Conservation (phyloP, 2,888 invertebrate genomes). For the Eurytoma californica region DNA sequence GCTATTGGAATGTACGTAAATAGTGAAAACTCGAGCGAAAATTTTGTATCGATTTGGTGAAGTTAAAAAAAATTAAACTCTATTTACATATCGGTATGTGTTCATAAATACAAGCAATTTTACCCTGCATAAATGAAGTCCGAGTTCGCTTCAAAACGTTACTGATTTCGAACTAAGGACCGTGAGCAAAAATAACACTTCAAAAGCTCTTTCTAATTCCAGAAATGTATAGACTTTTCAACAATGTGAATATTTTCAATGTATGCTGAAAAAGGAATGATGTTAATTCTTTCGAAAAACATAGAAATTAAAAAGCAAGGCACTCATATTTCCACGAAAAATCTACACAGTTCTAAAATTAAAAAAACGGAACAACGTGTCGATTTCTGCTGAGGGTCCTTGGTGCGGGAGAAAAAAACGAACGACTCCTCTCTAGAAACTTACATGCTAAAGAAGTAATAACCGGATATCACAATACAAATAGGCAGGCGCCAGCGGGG, state of each 20-base stretch:
- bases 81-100: slow-evolving; percentile 28
- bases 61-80: slow-evolving; percentile 15
- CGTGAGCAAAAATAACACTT: slow-evolving; percentile 39
- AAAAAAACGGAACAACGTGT: slow-evolving; percentile 29
- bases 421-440: slow-evolving; percentile 17
- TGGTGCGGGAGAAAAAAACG: slow-evolving; percentile 13
- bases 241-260: slow-evolving; percentile 10
- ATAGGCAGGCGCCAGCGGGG: slow-evolving; percentile 27
- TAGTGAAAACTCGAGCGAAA: slow-evolving; percentile 32
- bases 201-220: slow-evolving; percentile 34
- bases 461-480: slow-evolving; percentile 57
- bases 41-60: neutral
- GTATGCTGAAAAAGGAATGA: neutral
- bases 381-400: slow-evolving; percentile 32
- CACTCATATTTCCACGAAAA: neutral
- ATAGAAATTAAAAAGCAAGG: slow-evolving; percentile 8
- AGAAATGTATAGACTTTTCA: slow-evolving; percentile 1
- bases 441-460: slow-evolving; percentile 50
- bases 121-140: slow-evolving; percentile 61
- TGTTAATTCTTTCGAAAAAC: neutral
- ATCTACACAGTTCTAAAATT: neutral
- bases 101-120: slow-evolving; percentile 60
- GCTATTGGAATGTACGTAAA: slow-evolving; percentile 27
- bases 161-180: slow-evolving; percentile 32
- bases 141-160: slow-evolving; percentile 31